Base-by-base conservation (phyloP, 2,888 invertebrate species). In the Tiliacea aurago region DNA sequence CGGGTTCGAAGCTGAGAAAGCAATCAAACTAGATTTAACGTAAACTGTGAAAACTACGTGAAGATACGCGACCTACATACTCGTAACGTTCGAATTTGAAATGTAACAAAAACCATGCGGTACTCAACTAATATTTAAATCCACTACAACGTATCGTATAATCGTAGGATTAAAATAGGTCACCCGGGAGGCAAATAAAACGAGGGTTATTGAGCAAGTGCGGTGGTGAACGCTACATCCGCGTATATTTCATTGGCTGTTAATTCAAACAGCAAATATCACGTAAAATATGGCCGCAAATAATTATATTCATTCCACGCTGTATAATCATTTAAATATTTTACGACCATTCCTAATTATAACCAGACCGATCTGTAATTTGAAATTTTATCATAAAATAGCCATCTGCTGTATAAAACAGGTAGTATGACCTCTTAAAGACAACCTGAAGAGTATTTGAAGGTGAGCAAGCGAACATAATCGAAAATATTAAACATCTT, bases 161-260 rank as follows among this genome's bases (percentile, higher is more conserved):
- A 89, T 88, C 82, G 78, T 80, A 77, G 80, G 85, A 89, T 90
- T 87, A 83, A 93, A 91, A 91, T 91, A 91, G 92, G 92, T 91
- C 92, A 91, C 83, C 85, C 87, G 85, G 89, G 90, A 89, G 88
- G 84, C 84, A 87, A 89, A 88, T 89, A 87, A 90, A 89, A 82
- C 85, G 75, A 83, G 85, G 86, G 61, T 82, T 85, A 87, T 82
- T 87, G 86, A 89, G 86, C 86, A 79, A 86, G 83, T 83, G 83
- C 84, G 79, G 81, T 77, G 76, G 78, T 72, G 81, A 78, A 78
- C 85, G 59, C 76, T 82, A 86, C 87, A 88, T 90, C 86, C 87
- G 88, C 83, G 80, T 87, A 87, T 81, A 87, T 90, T 85, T 85
- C 83, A 84, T 86, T 80, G 83, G 81, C 70, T 75, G 72, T 76